Percentiles rank a stretch among this genome's conserved stretches.
Conservation (phyloP, 2,888 invertebrate genomes). For the Athrips mouffetella region DNA sequence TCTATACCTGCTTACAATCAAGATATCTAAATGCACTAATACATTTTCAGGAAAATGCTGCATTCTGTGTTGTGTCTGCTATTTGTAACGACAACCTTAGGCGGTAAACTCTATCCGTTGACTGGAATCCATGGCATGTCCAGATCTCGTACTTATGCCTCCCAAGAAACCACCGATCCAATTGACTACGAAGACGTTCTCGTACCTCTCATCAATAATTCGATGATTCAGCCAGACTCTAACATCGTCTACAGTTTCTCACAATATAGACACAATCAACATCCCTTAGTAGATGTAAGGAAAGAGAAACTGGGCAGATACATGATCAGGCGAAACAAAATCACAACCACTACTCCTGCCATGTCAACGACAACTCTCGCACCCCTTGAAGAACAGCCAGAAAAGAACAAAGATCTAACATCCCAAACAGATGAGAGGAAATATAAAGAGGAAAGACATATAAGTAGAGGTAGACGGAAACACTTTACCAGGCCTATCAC, state of each 20-base stretch:
- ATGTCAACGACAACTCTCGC: constrained; percentile 21
- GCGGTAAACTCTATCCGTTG: constrained; percentile 22
- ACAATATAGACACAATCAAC: constrained; percentile 38
- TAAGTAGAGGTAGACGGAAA: too few species aligned
- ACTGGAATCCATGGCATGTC: too few species aligned
- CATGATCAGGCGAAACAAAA: constrained; percentile 30
- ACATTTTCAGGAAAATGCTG: constrained; percentile 39
- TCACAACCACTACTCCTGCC: constrained; percentile 31
- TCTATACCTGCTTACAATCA: too few species aligned
- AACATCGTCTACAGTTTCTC: constrained; percentile 41
- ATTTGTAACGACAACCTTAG: constrained; percentile 30
- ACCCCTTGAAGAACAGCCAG: constrained; percentile 4
- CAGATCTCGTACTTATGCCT: constrained; percentile 9
- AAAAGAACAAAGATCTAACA: too few species aligned
- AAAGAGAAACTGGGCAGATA: constrained; percentile 42
- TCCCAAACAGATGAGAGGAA: background rate
- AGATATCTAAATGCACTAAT: too few species aligned
- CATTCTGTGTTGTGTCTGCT: constrained; percentile 26
- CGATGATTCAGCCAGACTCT: constrained; percentile 28
- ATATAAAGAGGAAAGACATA: too few species aligned
- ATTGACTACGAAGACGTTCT: constrained; percentile 29
- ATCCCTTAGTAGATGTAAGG: constrained; percentile 39
- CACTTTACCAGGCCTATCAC: too few species aligned
- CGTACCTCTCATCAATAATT: constrained; percentile 10
- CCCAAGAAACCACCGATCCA: constrained; percentile 12